A percentile compares a stretch with the other conserved stretches of the same genome.
These are phyloP conservation scores for Gymnodraco acuticeps DNA, from an alignment of 2,797 vertebrate species.

Conservation along the genomic window DNA sequence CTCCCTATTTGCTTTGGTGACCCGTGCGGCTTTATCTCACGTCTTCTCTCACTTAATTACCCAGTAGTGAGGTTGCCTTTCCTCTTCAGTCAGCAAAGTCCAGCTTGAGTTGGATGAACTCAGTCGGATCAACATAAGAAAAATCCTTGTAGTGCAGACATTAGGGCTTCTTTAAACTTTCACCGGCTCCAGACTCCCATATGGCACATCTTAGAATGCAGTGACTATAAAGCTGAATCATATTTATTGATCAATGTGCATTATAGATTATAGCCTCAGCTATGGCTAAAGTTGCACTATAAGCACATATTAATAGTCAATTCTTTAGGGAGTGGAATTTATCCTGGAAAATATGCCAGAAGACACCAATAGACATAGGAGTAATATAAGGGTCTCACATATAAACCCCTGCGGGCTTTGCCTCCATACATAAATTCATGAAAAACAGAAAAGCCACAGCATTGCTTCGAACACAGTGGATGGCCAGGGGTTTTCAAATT, in stretches of 20 bases:
- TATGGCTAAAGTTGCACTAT: slow-evolving; percentile 13
- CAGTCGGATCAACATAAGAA: slow-evolving; percentile 19
- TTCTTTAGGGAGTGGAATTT: slow-evolving; percentile 2
- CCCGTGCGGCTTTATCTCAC: slow-evolving; percentile 43
- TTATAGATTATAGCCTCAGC: slow-evolving; percentile 23
- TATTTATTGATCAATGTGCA: slow-evolving; percentile 39
- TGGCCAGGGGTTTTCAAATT: neutral
- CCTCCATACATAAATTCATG: neutral
- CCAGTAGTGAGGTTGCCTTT: slow-evolving; percentile 19
- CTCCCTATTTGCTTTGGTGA: slow-evolving; percentile 51
- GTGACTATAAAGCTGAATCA: slow-evolving; percentile 21
- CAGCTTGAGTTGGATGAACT: slow-evolving; percentile 39
- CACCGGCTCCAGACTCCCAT: slow-evolving; percentile 5
- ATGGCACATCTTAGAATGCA: slow-evolving; percentile 11
- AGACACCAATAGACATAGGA: neutral
- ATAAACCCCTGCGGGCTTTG: slow-evolving; percentile 10
- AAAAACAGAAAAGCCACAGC: neutral
- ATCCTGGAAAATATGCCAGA: slow-evolving; percentile 21
- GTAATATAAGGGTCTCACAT: neutral
- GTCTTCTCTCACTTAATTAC: slow-evolving; percentile 44
- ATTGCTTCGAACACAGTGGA: neutral
- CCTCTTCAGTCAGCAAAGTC: slow-evolving; percentile 37
- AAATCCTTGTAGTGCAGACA: neutral
- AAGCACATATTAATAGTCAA: slow-evolving; percentile 28
- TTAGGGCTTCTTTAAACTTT: slow-evolving; percentile 23